These are phyloP conservation scores for Crypturellus tataupa DNA, from an alignment of 2,797 vertebrate species.

Conservation along the genomic window DNA sequence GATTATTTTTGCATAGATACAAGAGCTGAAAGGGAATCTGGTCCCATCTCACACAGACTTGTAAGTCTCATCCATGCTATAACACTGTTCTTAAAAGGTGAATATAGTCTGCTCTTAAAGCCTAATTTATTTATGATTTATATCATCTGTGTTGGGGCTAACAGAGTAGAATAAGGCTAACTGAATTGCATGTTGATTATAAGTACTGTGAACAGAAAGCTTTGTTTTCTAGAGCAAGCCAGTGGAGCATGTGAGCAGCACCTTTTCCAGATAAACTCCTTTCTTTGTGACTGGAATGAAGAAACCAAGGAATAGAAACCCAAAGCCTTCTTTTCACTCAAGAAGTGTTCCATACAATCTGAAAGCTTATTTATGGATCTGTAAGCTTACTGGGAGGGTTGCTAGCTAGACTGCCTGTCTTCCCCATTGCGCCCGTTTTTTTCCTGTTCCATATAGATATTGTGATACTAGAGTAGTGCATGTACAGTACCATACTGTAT, in stretches of 20 bases:
- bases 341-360: background rate
- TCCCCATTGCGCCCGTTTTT: background rate
- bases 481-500: no score
- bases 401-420: background rate
- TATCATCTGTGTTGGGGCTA: background rate
- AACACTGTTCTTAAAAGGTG: background rate
- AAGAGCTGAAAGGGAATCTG: background rate
- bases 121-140: background rate
- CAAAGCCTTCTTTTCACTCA: background rate
- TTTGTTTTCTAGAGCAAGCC: background rate
- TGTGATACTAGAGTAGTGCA: background rate
- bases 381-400: background rate
- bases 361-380: background rate
- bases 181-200: background rate
- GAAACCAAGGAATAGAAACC: background rate
- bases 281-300: conserved; percentile 19
- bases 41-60: background rate
- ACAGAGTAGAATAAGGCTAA: background rate
- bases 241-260: background rate
- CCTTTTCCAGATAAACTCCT: conserved; percentile 43
- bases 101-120: background rate
- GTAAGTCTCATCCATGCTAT: background rate
- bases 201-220: background rate
- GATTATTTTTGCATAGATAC: background rate
- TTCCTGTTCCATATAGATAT: background rate